Evolutionary conservation across 2,888 invertebrate genomes (phyloP).

Genomic region (Tenthredo livida): DNA sequence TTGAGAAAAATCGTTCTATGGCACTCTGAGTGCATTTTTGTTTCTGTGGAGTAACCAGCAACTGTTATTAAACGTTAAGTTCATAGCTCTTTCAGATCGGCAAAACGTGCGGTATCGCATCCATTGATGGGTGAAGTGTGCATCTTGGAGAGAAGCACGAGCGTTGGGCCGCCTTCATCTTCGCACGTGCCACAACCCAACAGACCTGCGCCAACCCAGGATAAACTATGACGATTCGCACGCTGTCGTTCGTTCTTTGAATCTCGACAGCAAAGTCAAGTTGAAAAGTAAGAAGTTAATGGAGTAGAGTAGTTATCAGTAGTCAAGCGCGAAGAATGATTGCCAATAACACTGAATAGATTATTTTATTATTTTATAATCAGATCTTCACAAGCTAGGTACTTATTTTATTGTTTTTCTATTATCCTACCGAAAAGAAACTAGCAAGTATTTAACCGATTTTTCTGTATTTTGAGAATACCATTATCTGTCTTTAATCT

Average conservation of each 20-base stretch:
- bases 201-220: conserved; percentile 66
- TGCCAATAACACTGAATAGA: conserved; percentile 17
- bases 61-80: conserved; percentile 24
- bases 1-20: background rate
- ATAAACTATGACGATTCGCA: conserved; percentile 76
- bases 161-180: conserved; percentile 70
- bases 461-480: background rate
- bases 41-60: conserved; percentile 6
- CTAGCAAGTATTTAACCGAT: background rate
- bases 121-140: conserved; percentile 72
- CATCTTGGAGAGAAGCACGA: conserved; percentile 73
- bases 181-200: conserved; percentile 61
- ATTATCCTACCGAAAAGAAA: background rate
- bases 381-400: background rate
- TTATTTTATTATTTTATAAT: conserved; percentile 7
- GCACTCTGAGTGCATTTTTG: background rate
- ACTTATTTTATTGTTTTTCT: conserved; percentile 4
- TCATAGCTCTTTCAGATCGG: conserved; percentile 75
- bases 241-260: conserved; percentile 77
- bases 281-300: conserved; percentile 29
- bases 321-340: background rate
- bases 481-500: background rate
- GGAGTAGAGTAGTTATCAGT: background rate
- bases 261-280: conserved; percentile 68
- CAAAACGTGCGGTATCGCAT: conserved; percentile 79